Percentiles rank a stretch among this genome's conserved stretches.
These are phyloP conservation scores for Alitta virens DNA, from an alignment of 2,888 invertebrate species.

Conservation along the genomic window DNA sequence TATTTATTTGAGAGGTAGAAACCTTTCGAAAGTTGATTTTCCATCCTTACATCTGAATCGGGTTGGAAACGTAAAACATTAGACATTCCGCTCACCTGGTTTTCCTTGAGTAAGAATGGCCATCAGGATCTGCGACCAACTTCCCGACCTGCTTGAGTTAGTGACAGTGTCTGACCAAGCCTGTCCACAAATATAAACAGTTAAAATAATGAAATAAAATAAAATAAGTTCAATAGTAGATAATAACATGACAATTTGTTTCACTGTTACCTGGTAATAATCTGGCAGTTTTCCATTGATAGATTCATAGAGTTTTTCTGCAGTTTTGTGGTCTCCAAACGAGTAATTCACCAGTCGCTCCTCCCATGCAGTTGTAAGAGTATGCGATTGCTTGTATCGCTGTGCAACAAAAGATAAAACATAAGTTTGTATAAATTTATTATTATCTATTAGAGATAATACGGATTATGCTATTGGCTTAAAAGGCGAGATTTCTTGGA, in stretches of 20 bases:
- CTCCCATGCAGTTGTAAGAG: constrained; percentile 2
- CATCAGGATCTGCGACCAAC: constrained; percentile 36
- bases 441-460: too few relatives aligned
- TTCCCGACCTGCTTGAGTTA: constrained; percentile 39
- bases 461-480: too few relatives aligned
- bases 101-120: constrained; percentile 39
- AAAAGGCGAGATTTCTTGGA: too few relatives aligned
- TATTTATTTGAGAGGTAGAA: too few relatives aligned
- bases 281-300: constrained; percentile 34
- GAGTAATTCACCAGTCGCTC: constrained; percentile 31
- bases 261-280: constrained; percentile 28
- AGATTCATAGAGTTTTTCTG: constrained; percentile 33
- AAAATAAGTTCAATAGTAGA: too few relatives aligned
- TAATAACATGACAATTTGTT: too few relatives aligned
- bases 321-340: constrained; percentile 28
- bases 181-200: constrained; percentile 12
- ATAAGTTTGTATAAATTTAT: too few relatives aligned
- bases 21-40: too few relatives aligned
- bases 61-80: too few relatives aligned
- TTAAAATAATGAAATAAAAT: too few relatives aligned
- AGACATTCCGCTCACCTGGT: constrained; percentile 36
- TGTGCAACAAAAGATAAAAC: not conserved
- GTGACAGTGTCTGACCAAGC: constrained; percentile 35
- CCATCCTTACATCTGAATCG: too few relatives aligned
- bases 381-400: not conserved